phyloP scores from a whole-genome alignment of 2,113 vertebrate genomes.

The Ophthalmolycus amberensis region DNA sequence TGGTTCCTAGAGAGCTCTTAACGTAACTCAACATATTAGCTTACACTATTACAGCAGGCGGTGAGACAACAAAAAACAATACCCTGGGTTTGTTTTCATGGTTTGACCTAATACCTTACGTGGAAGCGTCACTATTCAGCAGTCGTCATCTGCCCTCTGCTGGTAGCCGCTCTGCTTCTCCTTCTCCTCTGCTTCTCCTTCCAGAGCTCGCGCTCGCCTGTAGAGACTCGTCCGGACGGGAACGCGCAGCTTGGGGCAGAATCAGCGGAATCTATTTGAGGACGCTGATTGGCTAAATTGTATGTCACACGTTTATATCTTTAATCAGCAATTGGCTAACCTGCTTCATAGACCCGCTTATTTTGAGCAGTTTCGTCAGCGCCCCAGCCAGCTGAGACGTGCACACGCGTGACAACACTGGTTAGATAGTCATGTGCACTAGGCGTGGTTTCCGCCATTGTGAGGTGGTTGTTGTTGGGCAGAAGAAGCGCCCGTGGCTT shows the following conservation, averaged over 20 bases:
- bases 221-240: too few species aligned
- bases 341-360: too few species aligned
- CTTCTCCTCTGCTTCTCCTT: not conserved
- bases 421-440: conserved; percentile 18
- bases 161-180: not conserved
- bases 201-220: not conserved
- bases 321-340: too few species aligned
- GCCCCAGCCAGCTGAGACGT: too few species aligned
- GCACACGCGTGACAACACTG: too few species aligned
- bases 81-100: not conserved
- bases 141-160: conserved; percentile 6
- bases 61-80: not conserved
- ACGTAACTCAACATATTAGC: too few species aligned
- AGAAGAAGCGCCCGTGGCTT: not conserved
- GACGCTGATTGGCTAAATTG: too few species aligned
- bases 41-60: not conserved
- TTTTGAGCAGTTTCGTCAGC: too few species aligned
- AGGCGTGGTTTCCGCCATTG: conserved; percentile 23
- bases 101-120: not conserved
- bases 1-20: too few species aligned
- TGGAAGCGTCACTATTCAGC: not conserved
- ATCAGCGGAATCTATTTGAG: too few species aligned
- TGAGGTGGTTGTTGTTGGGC: not conserved
- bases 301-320: too few species aligned
- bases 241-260: too few species aligned